Conservation (phyloP, 2,888 invertebrate genomes). For the Tipula helvola region DNA sequence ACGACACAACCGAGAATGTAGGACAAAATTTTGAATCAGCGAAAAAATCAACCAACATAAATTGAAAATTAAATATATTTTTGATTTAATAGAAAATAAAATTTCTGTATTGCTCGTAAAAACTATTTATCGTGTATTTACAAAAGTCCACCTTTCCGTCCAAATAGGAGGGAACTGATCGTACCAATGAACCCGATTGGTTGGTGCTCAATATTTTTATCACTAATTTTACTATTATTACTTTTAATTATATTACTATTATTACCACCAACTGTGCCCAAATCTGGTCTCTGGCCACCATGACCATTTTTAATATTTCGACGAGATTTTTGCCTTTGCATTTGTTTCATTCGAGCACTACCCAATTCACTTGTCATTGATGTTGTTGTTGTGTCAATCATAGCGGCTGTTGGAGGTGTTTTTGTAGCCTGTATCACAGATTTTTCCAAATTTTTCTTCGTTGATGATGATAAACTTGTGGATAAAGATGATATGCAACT, state of each 20-base stretch:
- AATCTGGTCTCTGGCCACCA: slow-evolving; percentile 42
- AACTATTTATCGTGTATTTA: slow-evolving; percentile 28
- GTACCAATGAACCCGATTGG: slow-evolving; percentile 50
- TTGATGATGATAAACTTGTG: slow-evolving; percentile 17
- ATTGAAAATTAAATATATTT: background rate
- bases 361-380: slow-evolving; percentile 27
- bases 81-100: background rate
- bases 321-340: slow-evolving; percentile 40
- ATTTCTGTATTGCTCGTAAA: background rate
- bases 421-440: slow-evolving; percentile 23
- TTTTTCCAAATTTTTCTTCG: slow-evolving; percentile 21
- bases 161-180: slow-evolving; percentile 66
- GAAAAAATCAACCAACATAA: background rate
- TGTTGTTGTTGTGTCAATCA: background rate
- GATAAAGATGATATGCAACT: slow-evolving; percentile 21
- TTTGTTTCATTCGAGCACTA: slow-evolving; percentile 35
- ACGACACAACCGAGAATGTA: background rate
- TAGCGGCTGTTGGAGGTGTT: slow-evolving; percentile 16
- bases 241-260: slow-evolving; percentile 26
- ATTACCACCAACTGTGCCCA: slow-evolving; percentile 42
- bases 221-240: slow-evolving; percentile 22
- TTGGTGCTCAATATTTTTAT: slow-evolving; percentile 24
- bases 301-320: slow-evolving; percentile 38
- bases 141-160: slow-evolving; percentile 72
- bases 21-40: background rate